Percentiles rank a stretch among this genome's conserved stretches.
Evolutionary conservation across 1,140 invertebrate genomes (phyloP).

Genomic region (Achroia grisella): DNA sequence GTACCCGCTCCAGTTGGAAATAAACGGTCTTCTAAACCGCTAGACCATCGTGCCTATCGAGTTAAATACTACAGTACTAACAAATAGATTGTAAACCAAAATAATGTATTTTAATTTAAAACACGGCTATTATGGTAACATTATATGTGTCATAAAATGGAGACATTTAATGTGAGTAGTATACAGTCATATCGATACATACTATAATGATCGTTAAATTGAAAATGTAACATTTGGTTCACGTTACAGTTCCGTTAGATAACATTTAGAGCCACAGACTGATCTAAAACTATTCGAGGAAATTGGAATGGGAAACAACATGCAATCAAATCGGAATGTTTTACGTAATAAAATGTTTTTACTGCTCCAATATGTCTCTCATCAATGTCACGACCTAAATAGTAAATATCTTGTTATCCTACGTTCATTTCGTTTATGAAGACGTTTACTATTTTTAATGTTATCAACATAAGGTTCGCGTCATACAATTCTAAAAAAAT

Average conservation of each 20-base stretch:
- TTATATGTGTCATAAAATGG: background rate
- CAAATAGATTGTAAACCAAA: no score
- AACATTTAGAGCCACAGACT: background rate
- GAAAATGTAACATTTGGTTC: background rate
- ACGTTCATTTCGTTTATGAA: conserved; percentile 49
- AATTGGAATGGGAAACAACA: conserved; percentile 11
- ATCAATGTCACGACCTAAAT: conserved; percentile 37
- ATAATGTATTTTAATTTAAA: no score
- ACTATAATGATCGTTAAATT: no score
- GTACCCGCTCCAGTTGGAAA: no score
- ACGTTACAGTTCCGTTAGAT: background rate
- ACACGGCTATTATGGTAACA: background rate
- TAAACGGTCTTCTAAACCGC: no score
- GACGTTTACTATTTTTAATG: conserved; percentile 59
- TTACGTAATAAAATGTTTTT: conserved; percentile 51
- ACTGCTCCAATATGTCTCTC: conserved; percentile 51
- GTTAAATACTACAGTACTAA: no score
- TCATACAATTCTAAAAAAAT: no score
- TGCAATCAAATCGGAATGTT: conserved; percentile 32
- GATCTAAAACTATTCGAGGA: conserved; percentile 1
- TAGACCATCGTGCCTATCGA: no score
- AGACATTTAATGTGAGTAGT: background rate
- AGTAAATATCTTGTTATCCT: conserved; percentile 57
- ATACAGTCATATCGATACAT: no score
- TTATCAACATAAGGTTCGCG: conserved; percentile 28